Evolutionary conservation across 2,113 vertebrate genomes (phyloP).

Genomic region (Onychostruthus taczanowskii): DNA sequence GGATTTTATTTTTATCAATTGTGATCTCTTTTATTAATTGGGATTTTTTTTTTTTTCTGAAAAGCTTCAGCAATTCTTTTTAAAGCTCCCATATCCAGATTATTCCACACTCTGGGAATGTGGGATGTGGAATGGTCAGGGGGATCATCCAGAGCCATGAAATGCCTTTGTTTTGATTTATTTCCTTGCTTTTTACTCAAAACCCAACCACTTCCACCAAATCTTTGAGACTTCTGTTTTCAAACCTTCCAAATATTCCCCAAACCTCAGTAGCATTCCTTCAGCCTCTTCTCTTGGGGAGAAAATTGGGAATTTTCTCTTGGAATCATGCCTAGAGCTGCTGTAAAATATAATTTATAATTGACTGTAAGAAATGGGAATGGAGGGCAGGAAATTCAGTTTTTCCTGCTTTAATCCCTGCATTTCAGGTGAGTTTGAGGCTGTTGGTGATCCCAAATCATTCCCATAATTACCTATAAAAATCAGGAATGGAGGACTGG

Average conservation of each 20-base stretch:
- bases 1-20: too few relatives aligned
- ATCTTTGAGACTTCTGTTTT: background rate
- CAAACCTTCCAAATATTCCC: background rate
- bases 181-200: background rate
- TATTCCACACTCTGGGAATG: background rate
- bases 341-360: accelerated
- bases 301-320: background rate
- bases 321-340: background rate
- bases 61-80: background rate
- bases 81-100: background rate
- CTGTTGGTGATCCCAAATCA: background rate
- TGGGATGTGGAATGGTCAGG: background rate
- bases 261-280: background rate
- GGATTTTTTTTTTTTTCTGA: background rate
- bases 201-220: background rate
- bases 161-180: background rate
- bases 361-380: background rate
- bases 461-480: background rate
- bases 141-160: background rate
- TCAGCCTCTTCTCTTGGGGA: background rate
- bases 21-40: background rate
- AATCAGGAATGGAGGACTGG: background rate
- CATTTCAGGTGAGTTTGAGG: background rate
- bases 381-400: background rate
- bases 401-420: background rate